Base-by-base conservation (phyloP, 2,888 invertebrate genomes). In the Epirrhoe alternata region DNA sequence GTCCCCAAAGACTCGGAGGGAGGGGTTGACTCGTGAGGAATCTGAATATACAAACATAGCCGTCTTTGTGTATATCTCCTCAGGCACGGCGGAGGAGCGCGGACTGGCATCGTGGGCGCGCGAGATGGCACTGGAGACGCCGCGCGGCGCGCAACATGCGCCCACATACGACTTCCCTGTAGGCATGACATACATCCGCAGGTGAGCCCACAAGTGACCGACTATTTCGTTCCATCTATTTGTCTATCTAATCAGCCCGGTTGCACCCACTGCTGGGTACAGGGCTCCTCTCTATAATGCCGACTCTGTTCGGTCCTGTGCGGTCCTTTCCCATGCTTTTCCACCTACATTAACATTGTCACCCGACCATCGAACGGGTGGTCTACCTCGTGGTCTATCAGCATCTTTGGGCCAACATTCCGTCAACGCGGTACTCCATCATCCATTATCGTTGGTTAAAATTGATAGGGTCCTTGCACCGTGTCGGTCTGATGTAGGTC, bases 41-140 rank as follows among this genome's bases (percentile, higher is more conserved):
- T 24, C 24, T 10, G 35, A 10, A 38, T 38, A 10, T 38, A 8
- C 8, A 6, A 0, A 8, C 35, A 38, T 5, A 5, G 33, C 33
- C 33, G 33, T 33, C 33, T 7, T 33, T 24, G 45, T 8, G 45
- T 57, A 5, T 6, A 6, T 51, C 31, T 38, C 10, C 30, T 4
- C 66, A 97, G 97, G 97, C 0, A 95, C 96, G 0, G 90, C 91
- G 0, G 95, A 95, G 75, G 97, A 97, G 80, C 94, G 97, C 7
- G 97, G 97, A 0, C 83, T 97, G n/a, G 94, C 94, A 5, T 95
- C 95, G 57, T 97, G 97, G 97, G 94, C 95, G 0, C 94, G 95
- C 52, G 95, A 96, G 86, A 96, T 96, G 95, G 92, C 95, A 0
- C 83, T 96, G 52, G 91, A 94, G 24, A 87, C 94, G 3, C 87